phyloP scores from a whole-genome alignment of 2,797 vertebrate species.

The Sylvia borin region DNA sequence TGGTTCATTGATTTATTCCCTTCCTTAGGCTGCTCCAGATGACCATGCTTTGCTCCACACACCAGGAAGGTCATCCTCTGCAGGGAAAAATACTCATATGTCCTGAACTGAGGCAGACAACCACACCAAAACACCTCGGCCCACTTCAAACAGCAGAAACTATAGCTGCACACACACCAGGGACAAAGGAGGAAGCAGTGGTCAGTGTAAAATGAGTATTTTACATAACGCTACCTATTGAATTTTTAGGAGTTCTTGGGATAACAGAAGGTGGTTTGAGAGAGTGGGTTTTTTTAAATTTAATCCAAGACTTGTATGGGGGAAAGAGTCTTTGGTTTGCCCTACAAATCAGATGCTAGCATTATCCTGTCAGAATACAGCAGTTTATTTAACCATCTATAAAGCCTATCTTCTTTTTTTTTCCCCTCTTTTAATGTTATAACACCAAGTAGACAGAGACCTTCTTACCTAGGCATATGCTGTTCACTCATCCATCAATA shows the following conservation, averaged over 20 bases:
- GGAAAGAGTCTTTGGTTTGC: neutral
- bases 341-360: neutral
- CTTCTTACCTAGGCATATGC: neutral
- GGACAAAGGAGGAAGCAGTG: neutral
- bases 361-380: neutral
- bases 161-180: neutral
- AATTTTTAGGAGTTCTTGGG: neutral
- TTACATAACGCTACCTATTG: neutral
- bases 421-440: neutral
- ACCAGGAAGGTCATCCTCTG: neutral
- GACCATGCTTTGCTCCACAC: neutral
- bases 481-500: neutral
- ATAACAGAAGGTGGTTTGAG: neutral
- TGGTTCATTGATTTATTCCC: neutral
- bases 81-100: neutral
- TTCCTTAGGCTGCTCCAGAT: neutral
- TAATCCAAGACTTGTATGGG: neutral
- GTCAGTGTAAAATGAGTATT: neutral
- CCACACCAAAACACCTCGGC: neutral
- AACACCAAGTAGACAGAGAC: neutral
- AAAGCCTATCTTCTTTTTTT: neutral
- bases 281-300: neutral
- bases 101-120: neutral
- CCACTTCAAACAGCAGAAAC: neutral
- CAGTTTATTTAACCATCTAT: neutral